Evolutionary conservation across 2,888 invertebrate genomes (phyloP), one percentile per base, ranked within the genome.

Genomic region (Lycocerus yunnanus): DNA sequence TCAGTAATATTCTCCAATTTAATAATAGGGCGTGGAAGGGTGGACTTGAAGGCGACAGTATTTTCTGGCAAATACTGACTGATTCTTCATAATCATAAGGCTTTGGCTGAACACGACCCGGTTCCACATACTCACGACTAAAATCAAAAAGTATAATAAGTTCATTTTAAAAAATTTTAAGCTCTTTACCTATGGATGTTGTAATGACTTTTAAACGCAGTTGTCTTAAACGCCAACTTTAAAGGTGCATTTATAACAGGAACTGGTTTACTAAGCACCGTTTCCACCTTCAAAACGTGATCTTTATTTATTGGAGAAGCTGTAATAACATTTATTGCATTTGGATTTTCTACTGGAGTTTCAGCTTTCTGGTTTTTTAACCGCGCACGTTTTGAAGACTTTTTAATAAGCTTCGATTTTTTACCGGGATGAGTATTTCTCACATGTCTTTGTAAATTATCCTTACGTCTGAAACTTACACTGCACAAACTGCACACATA

Each of bases 361-460:
- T 78, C 75, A 65, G 66, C 14, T 43, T 58, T 67, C n/a, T 20
- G 15, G 58, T 24, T 16, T 68, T 71, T 66, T 1, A 59, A n/a
- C 73, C 75, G 76, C 73, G 77, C 43, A 16, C 60, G 75, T 76
- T 81, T 81, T 14, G 81, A 68, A 59, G 75, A 79, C 66, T 82
- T 84, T 72, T 82, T 82, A 60, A 85, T 83, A 70, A 83, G 79
- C 68, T 83, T 82, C 18, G 82, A 83, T 76, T 85, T 83, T 79
- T 84, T 84, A 76, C 85, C 90, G 0, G 92, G 91, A 85, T 95
- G 95, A 71, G 94, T 92, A 85, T 94, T 93, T 71, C 92, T 90
- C 73, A 94, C 89, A 84, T 95, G 95, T 0, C 95, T 89, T 75
- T 91, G 90, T 75, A 95, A 88, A 84, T 95, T 95, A 84, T 95